Conservation (phyloP, 2,888 invertebrate species). For the Harpalus rufipes region DNA sequence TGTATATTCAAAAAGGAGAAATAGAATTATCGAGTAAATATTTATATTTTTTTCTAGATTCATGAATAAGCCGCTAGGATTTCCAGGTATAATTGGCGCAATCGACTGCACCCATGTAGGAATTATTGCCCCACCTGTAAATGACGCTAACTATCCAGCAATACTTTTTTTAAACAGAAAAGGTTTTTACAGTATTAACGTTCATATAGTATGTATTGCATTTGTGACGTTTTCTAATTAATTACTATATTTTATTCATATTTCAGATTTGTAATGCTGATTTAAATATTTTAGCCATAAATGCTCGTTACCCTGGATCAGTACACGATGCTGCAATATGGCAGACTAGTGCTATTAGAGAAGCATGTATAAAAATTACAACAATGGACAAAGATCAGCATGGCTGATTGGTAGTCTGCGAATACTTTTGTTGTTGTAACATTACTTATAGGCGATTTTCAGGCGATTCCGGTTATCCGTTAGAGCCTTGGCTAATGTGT, state of each 20-base stretch:
- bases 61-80: neutral
- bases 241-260: neutral
- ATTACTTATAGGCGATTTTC: neutral
- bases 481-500: neutral
- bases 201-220: neutral
- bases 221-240: neutral
- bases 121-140: neutral
- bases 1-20: too few species aligned
- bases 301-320: constrained; percentile 26
- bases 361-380: neutral
- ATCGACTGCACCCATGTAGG: neutral
- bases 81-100: neutral
- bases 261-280: constrained; percentile 25
- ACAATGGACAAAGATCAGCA: neutral
- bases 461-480: neutral
- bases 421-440: neutral
- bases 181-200: neutral
- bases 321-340: constrained; percentile 21
- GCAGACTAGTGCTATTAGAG: neutral
- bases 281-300: constrained; percentile 11
- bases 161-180: neutral
- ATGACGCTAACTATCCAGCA: neutral
- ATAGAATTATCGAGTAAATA: too few species aligned
- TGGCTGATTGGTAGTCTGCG: neutral
- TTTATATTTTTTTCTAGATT: too few species aligned